Conservation (phyloP, 2,113 vertebrate species). For the Neoarius graeffei region DNA sequence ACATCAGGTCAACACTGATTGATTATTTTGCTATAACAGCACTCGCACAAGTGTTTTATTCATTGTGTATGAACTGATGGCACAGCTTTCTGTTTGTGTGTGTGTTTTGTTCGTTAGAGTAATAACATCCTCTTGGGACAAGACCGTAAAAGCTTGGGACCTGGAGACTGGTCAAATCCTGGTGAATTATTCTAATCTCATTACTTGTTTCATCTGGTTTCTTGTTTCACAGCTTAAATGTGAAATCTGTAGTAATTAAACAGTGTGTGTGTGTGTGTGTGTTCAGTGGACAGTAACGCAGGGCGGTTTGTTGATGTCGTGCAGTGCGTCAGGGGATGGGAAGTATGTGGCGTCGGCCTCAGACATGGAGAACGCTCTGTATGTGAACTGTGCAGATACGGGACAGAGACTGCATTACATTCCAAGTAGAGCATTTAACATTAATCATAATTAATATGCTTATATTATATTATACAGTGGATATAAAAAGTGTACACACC, state of each 20-base stretch:
- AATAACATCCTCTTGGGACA: conserved; percentile 75
- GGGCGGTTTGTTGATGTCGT: conserved; percentile 71
- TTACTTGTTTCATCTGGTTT: background rate
- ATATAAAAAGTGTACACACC: too few relatives aligned
- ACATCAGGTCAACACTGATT: too few relatives aligned
- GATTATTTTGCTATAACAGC: background rate
- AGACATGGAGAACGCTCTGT: conserved; percentile 65
- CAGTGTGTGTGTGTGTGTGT: conserved; percentile 11
- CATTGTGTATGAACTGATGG: background rate
- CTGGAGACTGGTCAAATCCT: conserved; percentile 75
- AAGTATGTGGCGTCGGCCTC: conserved; percentile 66
- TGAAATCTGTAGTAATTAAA: background rate
- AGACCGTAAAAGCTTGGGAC: conserved; percentile 74
- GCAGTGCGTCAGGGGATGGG: conserved; percentile 71
- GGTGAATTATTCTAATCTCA: conserved; percentile 57
- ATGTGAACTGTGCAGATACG: conserved; percentile 57
- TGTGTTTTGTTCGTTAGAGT: conserved; percentile 63
- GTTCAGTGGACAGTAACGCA: conserved; percentile 69
- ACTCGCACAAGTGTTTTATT: background rate
- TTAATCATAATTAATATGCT: too few relatives aligned
- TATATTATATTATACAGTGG: too few relatives aligned
- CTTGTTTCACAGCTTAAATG: background rate
- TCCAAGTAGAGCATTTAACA: conserved; percentile 59
- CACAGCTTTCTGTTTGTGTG: background rate
- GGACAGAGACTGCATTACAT: conserved; percentile 55